Conservation (phyloP, 2,113 vertebrate genomes). For the Brachyhypopomus occidentalis region DNA sequence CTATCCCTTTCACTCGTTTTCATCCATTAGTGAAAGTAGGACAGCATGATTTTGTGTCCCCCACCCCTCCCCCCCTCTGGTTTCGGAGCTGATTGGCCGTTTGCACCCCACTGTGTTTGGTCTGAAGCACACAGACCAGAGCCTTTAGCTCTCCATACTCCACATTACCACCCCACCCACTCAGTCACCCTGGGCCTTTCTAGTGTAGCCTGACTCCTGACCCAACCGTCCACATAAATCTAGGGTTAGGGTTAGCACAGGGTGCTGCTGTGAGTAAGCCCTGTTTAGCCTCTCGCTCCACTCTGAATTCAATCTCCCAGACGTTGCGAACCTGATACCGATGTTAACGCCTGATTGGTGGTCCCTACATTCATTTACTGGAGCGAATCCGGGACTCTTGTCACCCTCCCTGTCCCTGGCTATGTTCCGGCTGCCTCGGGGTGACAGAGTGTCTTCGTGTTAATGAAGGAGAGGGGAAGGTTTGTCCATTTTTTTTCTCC, state of each 20-base stretch:
- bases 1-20: background rate
- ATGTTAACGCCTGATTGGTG: too few relatives aligned
- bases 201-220: background rate
- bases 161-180: too few relatives aligned
- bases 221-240: background rate
- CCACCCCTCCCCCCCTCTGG: background rate
- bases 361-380: too few relatives aligned
- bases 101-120: conserved; percentile 24
- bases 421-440: background rate
- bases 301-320: too few relatives aligned
- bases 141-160: background rate
- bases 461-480: background rate
- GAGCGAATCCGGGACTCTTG: too few relatives aligned
- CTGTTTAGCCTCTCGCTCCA: too few relatives aligned
- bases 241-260: too few relatives aligned
- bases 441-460: background rate
- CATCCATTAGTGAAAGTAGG: conserved; percentile 30
- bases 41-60: background rate
- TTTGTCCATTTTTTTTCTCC: background rate
- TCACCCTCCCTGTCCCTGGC: background rate
- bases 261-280: too few relatives aligned
- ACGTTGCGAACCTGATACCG: too few relatives aligned
- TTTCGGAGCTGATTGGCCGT: conserved; percentile 29
- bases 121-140: too few relatives aligned
- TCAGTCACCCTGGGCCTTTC: background rate